Evolutionary conservation across 2,113 vertebrate species (phyloP), one percentile per base, ranked within the genome.

Genomic region (Platanista minor): DNA sequence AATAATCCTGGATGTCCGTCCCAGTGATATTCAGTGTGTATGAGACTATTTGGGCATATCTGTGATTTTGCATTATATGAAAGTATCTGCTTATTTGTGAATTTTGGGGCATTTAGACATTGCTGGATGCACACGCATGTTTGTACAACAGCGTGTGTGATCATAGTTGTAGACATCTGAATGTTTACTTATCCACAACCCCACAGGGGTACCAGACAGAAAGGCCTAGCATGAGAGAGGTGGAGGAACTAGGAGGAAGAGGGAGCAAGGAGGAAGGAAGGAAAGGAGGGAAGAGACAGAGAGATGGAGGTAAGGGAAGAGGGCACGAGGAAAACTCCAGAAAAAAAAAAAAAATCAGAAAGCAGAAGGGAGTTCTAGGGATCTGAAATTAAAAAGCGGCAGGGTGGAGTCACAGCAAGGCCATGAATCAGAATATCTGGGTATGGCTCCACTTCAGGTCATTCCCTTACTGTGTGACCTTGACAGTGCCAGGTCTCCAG

Each of bases 321-420:
- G 31, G 43, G 62, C 9, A 57, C 9, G 67, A 89, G 52, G 75
- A 67, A 94, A 81, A 57, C 89, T 94, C 86, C 54, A 31, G 66
- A 94, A 95, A 98, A 98, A 80, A 41, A 80, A 41, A 66, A 95
- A 98, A 98, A 77, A 80, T 20, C 14, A 61, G 54, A 77, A 78
- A 52, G 21, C 21, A 92, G 52, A 61, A 39, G 12, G 29, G 39
- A 61, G n/a, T n/a, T 86, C n/a, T n/a, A 67, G 8, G 21, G 31
- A 74, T 74, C 52, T 72, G 39, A n/a, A 84, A 69, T 23, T 29
- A 57, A 12, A 82, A 59, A 59, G 7, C 46, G 61, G n/a, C 5
- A 52, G 46, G 12, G 69, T 21, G 15, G n/a, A 49, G 52, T 86
- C 64, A n/a, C 49, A 69, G 46, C n/a, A 29, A 67, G 49, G 74